phyloP scores from a whole-genome alignment of 37 sponge, comb jelly and placozoan species.

The Axinella damicornis region DNA sequence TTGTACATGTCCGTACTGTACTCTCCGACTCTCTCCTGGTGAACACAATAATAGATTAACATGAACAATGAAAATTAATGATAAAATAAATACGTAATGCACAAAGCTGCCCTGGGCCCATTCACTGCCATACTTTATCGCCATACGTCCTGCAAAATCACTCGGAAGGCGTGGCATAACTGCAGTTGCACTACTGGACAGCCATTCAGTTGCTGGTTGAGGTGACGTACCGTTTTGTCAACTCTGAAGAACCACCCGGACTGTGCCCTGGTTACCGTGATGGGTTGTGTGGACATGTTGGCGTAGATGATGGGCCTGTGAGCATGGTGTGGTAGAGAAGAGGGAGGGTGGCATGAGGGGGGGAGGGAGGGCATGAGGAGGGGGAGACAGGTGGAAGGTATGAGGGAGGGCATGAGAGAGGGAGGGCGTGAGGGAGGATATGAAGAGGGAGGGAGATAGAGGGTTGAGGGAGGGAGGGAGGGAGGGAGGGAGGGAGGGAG shows the following conservation, averaged over 20 bases:
- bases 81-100: too few species aligned
- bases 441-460: too few species aligned
- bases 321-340: background rate
- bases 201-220: too few species aligned
- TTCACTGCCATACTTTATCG: too few species aligned
- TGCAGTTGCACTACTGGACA: too few species aligned
- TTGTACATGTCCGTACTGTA: constrained; percentile 84
- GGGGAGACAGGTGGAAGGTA: background rate
- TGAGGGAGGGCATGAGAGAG: background rate
- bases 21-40: constrained; percentile 82
- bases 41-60: too few species aligned
- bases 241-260: constrained; percentile 81
- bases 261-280: constrained; percentile 80
- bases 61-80: too few species aligned
- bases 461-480: too few species aligned
- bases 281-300: constrained; percentile 91
- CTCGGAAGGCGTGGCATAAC: too few species aligned
- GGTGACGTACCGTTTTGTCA: constrained; percentile 71
- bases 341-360: background rate
- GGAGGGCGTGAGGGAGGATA: background rate
- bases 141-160: too few species aligned
- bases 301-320: constrained; percentile 87
- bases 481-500: background rate
- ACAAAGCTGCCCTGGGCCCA: too few species aligned
- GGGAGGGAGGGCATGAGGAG: background rate